Conservation (phyloP, 37 sponge, comb jelly and placozoan genomes). For the Theonella swinhoei region DNA sequence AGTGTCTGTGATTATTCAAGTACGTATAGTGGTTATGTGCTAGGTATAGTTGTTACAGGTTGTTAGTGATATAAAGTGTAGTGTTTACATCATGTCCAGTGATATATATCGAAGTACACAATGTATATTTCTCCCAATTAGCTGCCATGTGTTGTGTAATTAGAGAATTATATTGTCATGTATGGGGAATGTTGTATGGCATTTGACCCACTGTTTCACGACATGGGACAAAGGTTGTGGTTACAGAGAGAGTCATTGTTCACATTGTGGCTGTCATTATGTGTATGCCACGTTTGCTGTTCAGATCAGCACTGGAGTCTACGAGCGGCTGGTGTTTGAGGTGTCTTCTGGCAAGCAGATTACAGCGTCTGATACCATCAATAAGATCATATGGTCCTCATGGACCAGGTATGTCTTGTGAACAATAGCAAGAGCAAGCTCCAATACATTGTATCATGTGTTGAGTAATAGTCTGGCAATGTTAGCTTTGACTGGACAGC, state of each 20-base stretch:
- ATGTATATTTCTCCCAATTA: too few species aligned
- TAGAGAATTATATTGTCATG: neutral
- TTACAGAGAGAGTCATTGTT: too few species aligned
- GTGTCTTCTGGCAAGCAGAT: constrained; percentile 52
- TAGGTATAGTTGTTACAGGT: neutral
- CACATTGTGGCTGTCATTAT: too few species aligned
- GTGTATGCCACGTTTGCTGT: neutral
- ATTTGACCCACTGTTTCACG: neutral
- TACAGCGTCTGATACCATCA: constrained; percentile 11
- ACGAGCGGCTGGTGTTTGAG: constrained; percentile 63
- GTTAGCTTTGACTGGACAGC: too few species aligned
- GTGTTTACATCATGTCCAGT: too few species aligned
- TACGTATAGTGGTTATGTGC: neutral
- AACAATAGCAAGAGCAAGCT: too few species aligned
- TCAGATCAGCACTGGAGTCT: constrained; percentile 69
- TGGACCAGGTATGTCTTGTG: constrained; percentile 72
- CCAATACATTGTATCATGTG: neutral
- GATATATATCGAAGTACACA: too few species aligned
- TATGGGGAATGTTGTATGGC: neutral
- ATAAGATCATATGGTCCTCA: constrained; percentile 67
- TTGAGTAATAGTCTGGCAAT: neutral
- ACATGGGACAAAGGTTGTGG: too few species aligned
- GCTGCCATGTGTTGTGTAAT: too few species aligned
- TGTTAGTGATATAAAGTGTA: neutral
- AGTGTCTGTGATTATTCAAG: too few species aligned